A percentile compares a stretch with the other conserved stretches of the same genome.
phyloP scores from a whole-genome alignment of 2,888 invertebrate genomes.

The Platerodrilus igneus region DNA sequence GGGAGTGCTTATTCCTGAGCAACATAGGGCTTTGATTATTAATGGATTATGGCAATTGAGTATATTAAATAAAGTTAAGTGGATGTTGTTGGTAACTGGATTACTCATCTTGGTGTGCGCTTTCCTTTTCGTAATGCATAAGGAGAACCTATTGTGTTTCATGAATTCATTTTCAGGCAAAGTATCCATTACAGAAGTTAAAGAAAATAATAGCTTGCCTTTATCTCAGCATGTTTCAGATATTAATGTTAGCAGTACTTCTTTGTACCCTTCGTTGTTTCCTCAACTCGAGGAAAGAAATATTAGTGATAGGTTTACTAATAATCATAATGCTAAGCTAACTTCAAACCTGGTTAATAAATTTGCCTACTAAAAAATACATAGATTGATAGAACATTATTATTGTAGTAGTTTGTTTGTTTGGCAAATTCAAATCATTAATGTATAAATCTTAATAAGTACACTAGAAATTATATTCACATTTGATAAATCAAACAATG shows the following conservation, averaged over 20 bases:
- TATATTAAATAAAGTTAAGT: slow-evolving; percentile 47
- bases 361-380: too few relatives aligned
- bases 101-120: slow-evolving; percentile 32
- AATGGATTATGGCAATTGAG: slow-evolving; percentile 44
- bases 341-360: too few relatives aligned
- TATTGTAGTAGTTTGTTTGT: too few relatives aligned
- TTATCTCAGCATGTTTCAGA: slow-evolving; percentile 8
- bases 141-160: slow-evolving; percentile 31
- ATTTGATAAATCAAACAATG: too few relatives aligned
- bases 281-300: slow-evolving; percentile 27
- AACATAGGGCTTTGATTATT: slow-evolving; percentile 44
- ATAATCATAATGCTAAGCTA: too few relatives aligned
- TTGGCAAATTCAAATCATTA: too few relatives aligned
- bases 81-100: slow-evolving; percentile 46
- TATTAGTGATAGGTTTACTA: slow-evolving; percentile 15
- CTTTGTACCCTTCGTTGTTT: slow-evolving; percentile 25
- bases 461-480: too few relatives aligned
- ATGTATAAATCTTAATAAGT: too few relatives aligned
- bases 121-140: slow-evolving; percentile 27
- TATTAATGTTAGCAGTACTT: slow-evolving; percentile 20
- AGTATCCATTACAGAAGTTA: slow-evolving; percentile 23
- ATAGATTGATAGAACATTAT: too few relatives aligned
- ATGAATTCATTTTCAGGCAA: slow-evolving; percentile 20
- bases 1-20: slow-evolving; percentile 32
- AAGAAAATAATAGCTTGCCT: neutral